Base-by-base conservation (phyloP, 2,113 vertebrate species). In the Leiothrix lutea region DNA sequence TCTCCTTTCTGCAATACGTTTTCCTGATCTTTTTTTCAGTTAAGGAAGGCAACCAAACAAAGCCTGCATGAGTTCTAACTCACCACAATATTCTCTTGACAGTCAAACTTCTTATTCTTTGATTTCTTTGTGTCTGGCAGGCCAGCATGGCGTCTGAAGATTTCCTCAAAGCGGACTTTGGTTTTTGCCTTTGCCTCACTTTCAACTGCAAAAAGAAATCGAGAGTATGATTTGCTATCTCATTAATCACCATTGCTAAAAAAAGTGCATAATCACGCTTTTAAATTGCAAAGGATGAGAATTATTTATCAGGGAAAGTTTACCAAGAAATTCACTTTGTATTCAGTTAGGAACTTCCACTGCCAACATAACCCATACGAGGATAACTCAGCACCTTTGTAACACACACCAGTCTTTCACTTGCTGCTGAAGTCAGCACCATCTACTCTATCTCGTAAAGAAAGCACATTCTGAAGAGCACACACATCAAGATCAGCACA, bases 161-260 rank as follows among this genome's bases (percentile, higher is more conserved):
- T 98, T 79, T 99, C 98, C 86, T 99, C 98, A 98, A 99, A 99
- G 70, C 97, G 97, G 86, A 98, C 98, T 97, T 97, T 98, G 57
- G 99, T 99, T 97, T 98, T 99, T 80, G 98, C 98, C 97, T 98
- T 98, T 70, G 98, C 98, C 95, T 99, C 98, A 98, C 98, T 99
- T 94, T 98, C 98, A 97, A 98, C 99, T 99, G 93, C 48, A 95
- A 97, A 95, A 96, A 94, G 42, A 85, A 96, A 69, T 28, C 2
- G 4, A 38, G 53, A 91, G 78, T 38, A 61, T 69, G 33, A 58
- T 25, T 94, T 47, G 44, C 50, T 67, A 60, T 44, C 65, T 88
- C 51, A 86, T 47, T 33, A 92, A 93, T 21, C 71, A 67, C 7
- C 6, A 28, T 8, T 67, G 61, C 36, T 89, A 60, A 38, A 84